Conservation (phyloP, 2,113 vertebrate genomes). For the Chloebia gouldiae region DNA sequence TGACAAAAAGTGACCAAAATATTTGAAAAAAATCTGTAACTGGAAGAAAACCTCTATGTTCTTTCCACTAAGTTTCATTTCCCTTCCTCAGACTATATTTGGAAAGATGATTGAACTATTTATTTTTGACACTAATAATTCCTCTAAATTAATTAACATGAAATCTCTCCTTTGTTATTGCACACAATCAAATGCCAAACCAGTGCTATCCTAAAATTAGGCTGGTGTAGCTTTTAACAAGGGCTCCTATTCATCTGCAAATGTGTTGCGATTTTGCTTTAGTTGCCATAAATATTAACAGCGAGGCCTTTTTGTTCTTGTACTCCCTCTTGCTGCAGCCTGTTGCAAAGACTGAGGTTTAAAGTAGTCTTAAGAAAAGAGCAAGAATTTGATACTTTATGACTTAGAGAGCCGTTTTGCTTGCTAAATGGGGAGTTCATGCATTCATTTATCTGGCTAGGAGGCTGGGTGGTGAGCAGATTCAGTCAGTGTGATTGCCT, state of each 20-base stretch:
- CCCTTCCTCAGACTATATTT: neutral
- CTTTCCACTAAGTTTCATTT: neutral
- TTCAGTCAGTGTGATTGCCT: neutral
- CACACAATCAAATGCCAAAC: neutral
- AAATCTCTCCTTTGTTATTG: conserved; percentile 27
- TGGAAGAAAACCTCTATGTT: neutral
- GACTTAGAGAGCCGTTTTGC: neutral
- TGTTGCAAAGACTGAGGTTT: conserved; percentile 43
- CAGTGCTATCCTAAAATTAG: conserved; percentile 39
- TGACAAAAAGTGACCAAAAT: neutral
- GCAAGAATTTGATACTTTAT: neutral
- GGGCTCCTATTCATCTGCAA: conserved; percentile 41
- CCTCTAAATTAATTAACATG: conserved; percentile 33
- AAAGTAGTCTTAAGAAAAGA: neutral
- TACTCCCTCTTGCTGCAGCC: conserved; percentile 57
- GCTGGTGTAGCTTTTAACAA: conserved; percentile 35
- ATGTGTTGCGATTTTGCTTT: conserved; percentile 19
- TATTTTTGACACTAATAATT: conserved; percentile 26
- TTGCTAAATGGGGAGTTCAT: neutral
- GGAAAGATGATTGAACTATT: neutral
- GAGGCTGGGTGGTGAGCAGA: neutral
- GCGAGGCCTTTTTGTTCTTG: conserved; percentile 54
- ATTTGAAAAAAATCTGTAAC: neutral
- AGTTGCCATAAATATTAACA: conserved; percentile 59
- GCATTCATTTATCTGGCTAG: neutral